Percentiles rank a stretch among this genome's conserved stretches.
These are phyloP conservation scores for Columba janthina DNA, from an alignment of 2,113 vertebrate genomes.

Conservation along the genomic window DNA sequence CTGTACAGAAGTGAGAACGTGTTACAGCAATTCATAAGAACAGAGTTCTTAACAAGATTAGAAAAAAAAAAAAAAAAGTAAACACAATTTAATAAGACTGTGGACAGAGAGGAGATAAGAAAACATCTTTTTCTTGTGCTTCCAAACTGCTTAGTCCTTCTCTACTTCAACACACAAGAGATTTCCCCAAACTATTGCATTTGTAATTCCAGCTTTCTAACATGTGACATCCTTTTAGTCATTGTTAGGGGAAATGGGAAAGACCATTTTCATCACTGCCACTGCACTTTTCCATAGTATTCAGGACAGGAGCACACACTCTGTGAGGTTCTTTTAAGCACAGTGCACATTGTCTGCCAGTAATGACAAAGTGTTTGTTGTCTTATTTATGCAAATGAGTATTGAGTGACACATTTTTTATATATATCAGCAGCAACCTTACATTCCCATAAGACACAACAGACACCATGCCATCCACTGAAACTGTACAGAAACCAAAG, in stretches of 20 bases:
- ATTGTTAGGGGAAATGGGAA: background rate
- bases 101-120: background rate
- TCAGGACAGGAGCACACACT: background rate
- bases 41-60: background rate
- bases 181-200: background rate
- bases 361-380: background rate
- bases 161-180: background rate
- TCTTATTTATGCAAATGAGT: background rate
- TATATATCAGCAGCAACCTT: background rate
- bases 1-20: background rate
- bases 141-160: background rate
- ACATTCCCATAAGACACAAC: background rate
- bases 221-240: background rate
- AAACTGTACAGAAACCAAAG: background rate
- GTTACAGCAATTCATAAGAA: background rate
- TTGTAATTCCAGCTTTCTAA: background rate
- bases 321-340: background rate
- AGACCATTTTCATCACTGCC: background rate
- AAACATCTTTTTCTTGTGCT: background rate
- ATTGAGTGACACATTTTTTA: background rate
- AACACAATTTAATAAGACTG: background rate
- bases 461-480: background rate
- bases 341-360: background rate
- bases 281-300: background rate
- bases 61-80: background rate